These are phyloP conservation scores for Argya squamiceps DNA, from an alignment of 2,797 vertebrate genomes.

Conservation along the genomic window DNA sequence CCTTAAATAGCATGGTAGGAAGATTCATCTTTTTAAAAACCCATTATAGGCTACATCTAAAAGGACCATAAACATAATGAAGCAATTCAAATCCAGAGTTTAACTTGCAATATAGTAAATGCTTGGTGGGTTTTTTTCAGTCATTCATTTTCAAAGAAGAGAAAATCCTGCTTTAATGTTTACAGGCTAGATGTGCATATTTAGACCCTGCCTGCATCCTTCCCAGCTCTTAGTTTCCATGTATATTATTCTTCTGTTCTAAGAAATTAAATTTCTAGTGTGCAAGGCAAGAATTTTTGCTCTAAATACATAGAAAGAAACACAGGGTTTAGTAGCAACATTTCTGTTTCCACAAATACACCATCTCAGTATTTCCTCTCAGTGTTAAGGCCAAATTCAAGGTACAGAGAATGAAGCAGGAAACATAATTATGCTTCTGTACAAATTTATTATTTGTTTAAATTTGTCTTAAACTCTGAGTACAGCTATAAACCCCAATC, in stretches of 20 bases:
- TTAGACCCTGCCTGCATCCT: neutral
- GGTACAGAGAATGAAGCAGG: neutral
- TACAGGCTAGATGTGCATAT: neutral
- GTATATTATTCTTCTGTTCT: neutral
- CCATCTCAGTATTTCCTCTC: neutral
- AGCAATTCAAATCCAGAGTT: neutral
- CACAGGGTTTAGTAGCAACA: neutral
- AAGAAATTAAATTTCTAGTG: neutral
- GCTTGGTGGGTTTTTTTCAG: accelerated
- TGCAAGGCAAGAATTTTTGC: neutral
- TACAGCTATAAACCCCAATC: neutral
- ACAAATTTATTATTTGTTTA: neutral
- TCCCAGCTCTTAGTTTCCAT: neutral
- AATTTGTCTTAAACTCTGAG: neutral
- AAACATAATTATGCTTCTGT: neutral
- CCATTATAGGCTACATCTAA: neutral
- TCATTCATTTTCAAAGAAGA: neutral
- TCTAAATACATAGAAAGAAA: neutral
- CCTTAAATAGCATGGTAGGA: neutral
- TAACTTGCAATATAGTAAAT: neutral
- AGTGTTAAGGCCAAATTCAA: neutral
- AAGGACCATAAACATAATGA: neutral
- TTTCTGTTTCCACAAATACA: neutral
- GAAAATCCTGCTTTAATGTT: neutral
- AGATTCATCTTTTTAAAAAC: neutral